These are phyloP conservation scores for Villa cingulata DNA, from an alignment of 2,888 invertebrate genomes.

Conservation along the genomic window DNA sequence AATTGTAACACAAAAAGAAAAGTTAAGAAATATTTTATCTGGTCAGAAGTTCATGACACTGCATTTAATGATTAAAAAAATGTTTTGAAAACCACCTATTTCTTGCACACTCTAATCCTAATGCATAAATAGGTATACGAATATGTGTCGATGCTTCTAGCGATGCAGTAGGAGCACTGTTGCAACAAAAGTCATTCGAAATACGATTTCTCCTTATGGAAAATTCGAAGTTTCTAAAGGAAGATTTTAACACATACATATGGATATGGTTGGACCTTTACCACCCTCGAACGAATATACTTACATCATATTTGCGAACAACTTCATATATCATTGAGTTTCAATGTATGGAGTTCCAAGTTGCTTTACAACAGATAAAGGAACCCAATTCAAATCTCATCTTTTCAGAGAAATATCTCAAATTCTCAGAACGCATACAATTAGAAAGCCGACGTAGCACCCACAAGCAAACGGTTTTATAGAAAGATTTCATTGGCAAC, in stretches of 20 bases:
- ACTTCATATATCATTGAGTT: too few species aligned
- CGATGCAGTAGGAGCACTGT: slow-evolving; percentile 24
- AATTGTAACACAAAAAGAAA: background rate
- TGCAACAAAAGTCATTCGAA: slow-evolving; percentile 21
- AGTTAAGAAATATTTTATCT: too few species aligned
- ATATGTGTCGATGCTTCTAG: slow-evolving; percentile 23
- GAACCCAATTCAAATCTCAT: too few species aligned
- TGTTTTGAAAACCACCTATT: background rate
- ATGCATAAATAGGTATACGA: background rate
- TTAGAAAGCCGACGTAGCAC: too few species aligned
- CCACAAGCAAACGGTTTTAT: too few species aligned
- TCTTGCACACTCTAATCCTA: background rate
- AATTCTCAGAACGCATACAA: too few species aligned
- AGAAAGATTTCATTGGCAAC: too few species aligned
- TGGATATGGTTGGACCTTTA: background rate
- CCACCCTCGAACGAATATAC: background rate
- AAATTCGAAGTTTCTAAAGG: background rate
- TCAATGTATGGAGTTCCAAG: too few species aligned
- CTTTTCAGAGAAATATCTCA: too few species aligned
- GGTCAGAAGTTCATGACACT: too few species aligned
- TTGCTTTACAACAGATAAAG: too few species aligned
- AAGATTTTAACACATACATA: slow-evolving; percentile 1
- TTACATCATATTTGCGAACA: too few species aligned
- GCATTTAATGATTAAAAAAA: background rate
- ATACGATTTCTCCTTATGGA: background rate